Conservation (phyloP, 1,140 invertebrate genomes). For the Colletes latitarsis region DNA sequence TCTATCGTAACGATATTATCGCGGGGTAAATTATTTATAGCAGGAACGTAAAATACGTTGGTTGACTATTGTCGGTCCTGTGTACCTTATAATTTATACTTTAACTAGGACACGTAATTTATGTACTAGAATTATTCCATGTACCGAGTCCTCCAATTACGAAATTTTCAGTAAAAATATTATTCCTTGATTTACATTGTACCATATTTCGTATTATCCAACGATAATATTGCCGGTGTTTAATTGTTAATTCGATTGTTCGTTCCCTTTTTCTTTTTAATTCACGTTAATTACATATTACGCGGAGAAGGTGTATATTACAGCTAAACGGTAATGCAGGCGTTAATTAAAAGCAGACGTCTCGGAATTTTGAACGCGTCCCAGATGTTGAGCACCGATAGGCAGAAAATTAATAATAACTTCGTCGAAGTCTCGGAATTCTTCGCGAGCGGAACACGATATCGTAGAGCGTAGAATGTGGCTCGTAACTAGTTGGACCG, state of each 20-base stretch:
- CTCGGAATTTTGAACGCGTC: constrained; percentile 57
- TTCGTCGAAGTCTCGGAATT: constrained; percentile 60
- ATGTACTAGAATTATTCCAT: too few species aligned
- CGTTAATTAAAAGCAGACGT: constrained; percentile 69
- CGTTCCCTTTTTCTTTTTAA: neutral
- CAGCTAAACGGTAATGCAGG: constrained; percentile 20
- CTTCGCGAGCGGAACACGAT: constrained; percentile 44
- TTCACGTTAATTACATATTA: constrained; percentile 16
- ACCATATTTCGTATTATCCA: neutral
- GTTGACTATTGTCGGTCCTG: too few species aligned
- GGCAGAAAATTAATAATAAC: constrained; percentile 68
- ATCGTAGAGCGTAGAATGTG: constrained; percentile 33
- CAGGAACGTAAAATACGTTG: too few species aligned
- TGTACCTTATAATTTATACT: too few species aligned
- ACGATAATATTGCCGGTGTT: constrained; percentile 8
- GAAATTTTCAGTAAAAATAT: neutral
- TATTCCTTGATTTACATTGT: neutral
- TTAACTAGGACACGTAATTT: too few species aligned
- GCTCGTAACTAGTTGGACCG: constrained; percentile 43
- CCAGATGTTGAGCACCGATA: constrained; percentile 64
- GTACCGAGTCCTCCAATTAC: too few species aligned
- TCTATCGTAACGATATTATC: too few species aligned
- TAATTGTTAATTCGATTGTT: constrained; percentile 3
- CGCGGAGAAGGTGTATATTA: constrained; percentile 30
- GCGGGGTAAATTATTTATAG: too few species aligned